Evolutionary conservation across 2,888 invertebrate species (phyloP).

Genomic region (Melipona bicolor): DNA sequence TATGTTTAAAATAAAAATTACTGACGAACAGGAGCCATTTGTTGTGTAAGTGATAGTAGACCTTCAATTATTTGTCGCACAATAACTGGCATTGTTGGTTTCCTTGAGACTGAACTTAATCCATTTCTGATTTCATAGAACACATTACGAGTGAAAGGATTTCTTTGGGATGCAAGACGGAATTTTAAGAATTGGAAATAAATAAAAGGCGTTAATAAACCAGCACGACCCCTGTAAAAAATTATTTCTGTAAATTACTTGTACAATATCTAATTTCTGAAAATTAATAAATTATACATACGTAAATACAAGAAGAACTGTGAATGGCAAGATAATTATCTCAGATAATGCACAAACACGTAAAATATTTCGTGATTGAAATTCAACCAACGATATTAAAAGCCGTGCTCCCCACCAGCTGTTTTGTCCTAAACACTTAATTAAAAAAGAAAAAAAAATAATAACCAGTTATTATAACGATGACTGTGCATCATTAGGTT

Average conservation of each 20-base stretch:
- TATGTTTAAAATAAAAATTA: slow-evolving; percentile 62
- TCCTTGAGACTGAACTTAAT: slow-evolving; percentile 88
- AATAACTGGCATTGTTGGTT: slow-evolving; percentile 89
- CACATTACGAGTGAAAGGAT: slow-evolving; percentile 97
- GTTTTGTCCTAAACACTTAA: slow-evolving; percentile 95
- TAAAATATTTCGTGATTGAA: slow-evolving; percentile 95
- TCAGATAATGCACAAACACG: slow-evolving; percentile 96
- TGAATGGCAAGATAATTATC: slow-evolving; percentile 95
- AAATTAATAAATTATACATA: slow-evolving; percentile 86
- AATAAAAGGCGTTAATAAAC: slow-evolving; percentile 96
- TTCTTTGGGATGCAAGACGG: slow-evolving; percentile 96
- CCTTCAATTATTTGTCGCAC: slow-evolving; percentile 87
- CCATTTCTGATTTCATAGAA: slow-evolving; percentile 93
- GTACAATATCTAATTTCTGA: background rate
- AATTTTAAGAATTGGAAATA: slow-evolving; percentile 98
- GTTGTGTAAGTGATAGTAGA: slow-evolving; percentile 89
- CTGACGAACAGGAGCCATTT: slow-evolving; percentile 88
- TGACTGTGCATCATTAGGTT: slow-evolving; percentile 30
- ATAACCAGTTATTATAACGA: slow-evolving; percentile 6
- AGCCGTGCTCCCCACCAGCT: slow-evolving; percentile 95
- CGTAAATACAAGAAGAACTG: slow-evolving; percentile 92
- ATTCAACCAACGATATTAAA: slow-evolving; percentile 94
- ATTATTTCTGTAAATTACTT: background rate
- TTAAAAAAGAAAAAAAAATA: slow-evolving; percentile 21
- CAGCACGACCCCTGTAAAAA: slow-evolving; percentile 92